phyloP scores from a whole-genome alignment of 2,113 vertebrate species.

The Platanista minor region DNA sequence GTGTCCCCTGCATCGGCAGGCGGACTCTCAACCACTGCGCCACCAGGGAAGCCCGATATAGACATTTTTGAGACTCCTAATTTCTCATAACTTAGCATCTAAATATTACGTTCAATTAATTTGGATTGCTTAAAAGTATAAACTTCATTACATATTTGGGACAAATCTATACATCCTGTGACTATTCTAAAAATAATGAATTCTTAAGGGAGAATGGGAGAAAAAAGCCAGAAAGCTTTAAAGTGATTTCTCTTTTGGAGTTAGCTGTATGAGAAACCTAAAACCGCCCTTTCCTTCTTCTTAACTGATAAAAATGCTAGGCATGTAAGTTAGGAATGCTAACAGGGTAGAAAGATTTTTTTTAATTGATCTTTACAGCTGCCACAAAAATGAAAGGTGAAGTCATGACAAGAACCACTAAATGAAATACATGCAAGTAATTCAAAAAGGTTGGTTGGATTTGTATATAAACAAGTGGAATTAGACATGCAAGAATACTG shows the following conservation, averaged over 20 bases:
- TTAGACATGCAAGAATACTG: neutral
- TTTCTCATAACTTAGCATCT: neutral
- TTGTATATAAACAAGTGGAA: neutral
- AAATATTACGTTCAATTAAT: neutral
- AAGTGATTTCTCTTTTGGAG: neutral
- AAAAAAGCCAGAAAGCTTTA: neutral
- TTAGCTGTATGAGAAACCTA: neutral
- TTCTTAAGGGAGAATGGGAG: neutral
- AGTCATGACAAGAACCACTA: neutral
- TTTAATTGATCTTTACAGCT: neutral
- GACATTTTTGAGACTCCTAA: neutral
- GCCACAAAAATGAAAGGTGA: neutral
- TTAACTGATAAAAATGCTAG: neutral
- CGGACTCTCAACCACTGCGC: too few relatives aligned
- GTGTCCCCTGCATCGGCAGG: too few relatives aligned
- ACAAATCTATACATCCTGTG: neutral
- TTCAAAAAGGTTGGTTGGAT: conserved; percentile 12
- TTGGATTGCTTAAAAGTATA: conserved; percentile 27
- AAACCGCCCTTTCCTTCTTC: neutral
- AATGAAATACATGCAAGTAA: neutral
- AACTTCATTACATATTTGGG: neutral
- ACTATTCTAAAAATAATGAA: conserved; percentile 20
- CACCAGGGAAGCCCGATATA: too few relatives aligned
- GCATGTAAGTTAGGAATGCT: neutral
- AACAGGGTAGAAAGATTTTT: neutral